These are phyloP conservation scores for Andrena bicolor DNA, from an alignment of 2,888 invertebrate genomes.

Conservation along the genomic window DNA sequence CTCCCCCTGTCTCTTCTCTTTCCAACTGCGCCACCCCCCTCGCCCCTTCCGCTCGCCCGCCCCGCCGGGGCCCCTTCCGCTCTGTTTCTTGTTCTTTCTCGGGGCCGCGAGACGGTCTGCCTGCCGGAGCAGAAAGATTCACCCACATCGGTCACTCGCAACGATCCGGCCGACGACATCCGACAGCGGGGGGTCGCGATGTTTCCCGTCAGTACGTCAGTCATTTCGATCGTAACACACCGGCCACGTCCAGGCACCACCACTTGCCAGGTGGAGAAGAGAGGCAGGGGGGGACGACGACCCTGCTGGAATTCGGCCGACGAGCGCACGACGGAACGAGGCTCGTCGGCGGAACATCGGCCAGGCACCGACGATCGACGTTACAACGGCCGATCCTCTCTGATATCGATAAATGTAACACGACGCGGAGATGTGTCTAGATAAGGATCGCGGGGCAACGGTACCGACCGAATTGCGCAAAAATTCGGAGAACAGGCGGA, in stretches of 20 bases:
- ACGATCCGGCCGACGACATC: slow-evolving; percentile 80
- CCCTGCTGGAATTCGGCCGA: slow-evolving; percentile 75
- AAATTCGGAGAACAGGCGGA: slow-evolving; percentile 29
- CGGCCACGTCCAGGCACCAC: slow-evolving; percentile 66
- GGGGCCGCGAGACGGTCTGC: slow-evolving; percentile 30
- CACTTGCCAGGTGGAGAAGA: slow-evolving; percentile 45
- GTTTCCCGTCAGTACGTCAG: slow-evolving; percentile 83
- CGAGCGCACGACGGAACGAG: slow-evolving; percentile 55
- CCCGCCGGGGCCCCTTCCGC: slow-evolving; percentile 24
- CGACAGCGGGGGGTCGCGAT: slow-evolving; percentile 82
- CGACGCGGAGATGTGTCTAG: slow-evolving; percentile 24
- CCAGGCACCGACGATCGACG: slow-evolving; percentile 28
- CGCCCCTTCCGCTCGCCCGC: neutral
- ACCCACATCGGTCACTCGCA: slow-evolving; percentile 80
- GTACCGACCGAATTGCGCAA: slow-evolving; percentile 35
- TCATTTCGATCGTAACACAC: slow-evolving; percentile 81
- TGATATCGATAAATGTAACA: slow-evolving; percentile 52
- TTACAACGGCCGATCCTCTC: slow-evolving; percentile 17
- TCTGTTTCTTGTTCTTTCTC: slow-evolving; percentile 55
- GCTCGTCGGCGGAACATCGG: slow-evolving; percentile 25
- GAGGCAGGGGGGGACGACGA: slow-evolving; percentile 63
- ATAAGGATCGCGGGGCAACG: slow-evolving; percentile 37
- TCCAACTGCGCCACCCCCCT: neutral
- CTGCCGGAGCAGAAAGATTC: slow-evolving; percentile 72
- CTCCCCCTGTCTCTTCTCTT: slow-evolving; percentile 5